These are phyloP conservation scores for Amazona guildingii DNA, from an alignment of 2,113 vertebrate genomes.

Conservation along the genomic window DNA sequence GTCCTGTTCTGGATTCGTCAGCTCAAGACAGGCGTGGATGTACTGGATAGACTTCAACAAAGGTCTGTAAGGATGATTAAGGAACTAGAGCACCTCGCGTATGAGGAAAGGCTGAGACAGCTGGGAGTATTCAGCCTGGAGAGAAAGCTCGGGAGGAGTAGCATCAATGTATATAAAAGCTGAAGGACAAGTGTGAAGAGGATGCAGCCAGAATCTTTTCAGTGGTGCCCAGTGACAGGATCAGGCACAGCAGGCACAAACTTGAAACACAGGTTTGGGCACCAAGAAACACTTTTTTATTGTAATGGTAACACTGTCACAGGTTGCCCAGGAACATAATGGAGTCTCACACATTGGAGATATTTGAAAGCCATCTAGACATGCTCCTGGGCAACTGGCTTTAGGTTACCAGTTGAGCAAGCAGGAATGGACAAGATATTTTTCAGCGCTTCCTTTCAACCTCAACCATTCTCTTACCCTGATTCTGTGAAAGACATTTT, in stretches of 20 bases:
- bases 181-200: background rate
- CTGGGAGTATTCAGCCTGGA: background rate
- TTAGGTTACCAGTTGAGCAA: background rate
- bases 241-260: background rate
- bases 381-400: background rate
- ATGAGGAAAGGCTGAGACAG: background rate
- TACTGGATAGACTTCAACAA: background rate
- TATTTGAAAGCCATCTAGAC: background rate
- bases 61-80: background rate
- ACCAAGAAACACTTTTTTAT: background rate
- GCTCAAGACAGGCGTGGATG: too few species aligned
- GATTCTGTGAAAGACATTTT: background rate
- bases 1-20: background rate
- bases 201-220: background rate
- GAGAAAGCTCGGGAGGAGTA: background rate
- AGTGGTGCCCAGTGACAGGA: background rate
- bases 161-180: background rate
- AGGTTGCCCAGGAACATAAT: background rate
- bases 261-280: background rate
- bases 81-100: background rate
- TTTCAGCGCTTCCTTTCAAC: background rate
- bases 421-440: rapidly evolving
- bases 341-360: background rate
- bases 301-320: background rate
- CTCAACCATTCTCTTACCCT: background rate